These are phyloP conservation scores for Nephrotoma appendiculata DNA, from an alignment of 2,888 invertebrate species.

Conservation along the genomic window DNA sequence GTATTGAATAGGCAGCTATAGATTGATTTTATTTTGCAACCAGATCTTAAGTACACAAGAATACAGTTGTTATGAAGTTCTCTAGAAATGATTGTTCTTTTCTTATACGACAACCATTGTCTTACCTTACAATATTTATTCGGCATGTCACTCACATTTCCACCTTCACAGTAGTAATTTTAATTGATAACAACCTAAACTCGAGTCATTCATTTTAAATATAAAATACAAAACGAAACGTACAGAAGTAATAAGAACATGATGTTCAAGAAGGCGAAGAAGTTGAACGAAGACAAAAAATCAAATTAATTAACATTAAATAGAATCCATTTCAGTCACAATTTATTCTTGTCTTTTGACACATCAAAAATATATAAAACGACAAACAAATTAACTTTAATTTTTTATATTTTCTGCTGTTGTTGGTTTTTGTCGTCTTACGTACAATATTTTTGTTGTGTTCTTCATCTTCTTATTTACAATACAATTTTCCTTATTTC, in stretches of 20 bases:
- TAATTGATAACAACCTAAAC: background rate
- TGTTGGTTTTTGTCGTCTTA: background rate
- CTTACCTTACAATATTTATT: background rate
- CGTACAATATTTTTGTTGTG: background rate
- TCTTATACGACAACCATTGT: background rate
- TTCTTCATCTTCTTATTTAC: background rate
- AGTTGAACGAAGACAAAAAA: background rate
- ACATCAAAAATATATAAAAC: constrained; percentile 1
- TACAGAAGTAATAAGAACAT: background rate
- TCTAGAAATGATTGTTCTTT: background rate
- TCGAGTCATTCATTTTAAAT: background rate
- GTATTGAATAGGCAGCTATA: too few relatives aligned
- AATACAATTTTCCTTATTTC: background rate
- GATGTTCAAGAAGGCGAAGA: background rate
- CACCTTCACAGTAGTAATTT: background rate
- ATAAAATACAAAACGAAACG: background rate
- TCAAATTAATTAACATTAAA: background rate
- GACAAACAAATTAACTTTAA: constrained; percentile 3
- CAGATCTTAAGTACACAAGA: too few relatives aligned
- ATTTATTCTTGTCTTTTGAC: constrained; percentile 1
- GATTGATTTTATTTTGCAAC: too few relatives aligned
- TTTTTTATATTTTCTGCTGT: background rate
- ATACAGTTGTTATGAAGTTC: too few relatives aligned
- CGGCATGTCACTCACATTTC: background rate
- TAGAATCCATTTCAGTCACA: background rate